Percentiles rank a stretch among this genome's conserved stretches.
Evolutionary conservation across 2,888 invertebrate genomes (phyloP).

Genomic region (Mesorhabditis belari): DNA sequence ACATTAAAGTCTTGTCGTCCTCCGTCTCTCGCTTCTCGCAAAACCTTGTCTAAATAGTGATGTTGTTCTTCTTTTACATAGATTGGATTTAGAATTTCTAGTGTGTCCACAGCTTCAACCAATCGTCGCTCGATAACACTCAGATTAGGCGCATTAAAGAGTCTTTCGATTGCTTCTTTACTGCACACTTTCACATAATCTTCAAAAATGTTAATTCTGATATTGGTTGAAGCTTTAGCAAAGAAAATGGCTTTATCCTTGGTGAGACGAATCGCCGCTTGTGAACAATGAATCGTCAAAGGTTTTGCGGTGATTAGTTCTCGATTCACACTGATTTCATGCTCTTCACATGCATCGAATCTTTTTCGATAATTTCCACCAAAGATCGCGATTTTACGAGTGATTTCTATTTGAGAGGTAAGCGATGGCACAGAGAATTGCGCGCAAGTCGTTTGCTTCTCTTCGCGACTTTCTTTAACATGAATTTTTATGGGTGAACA

Average conservation of each 20-base stretch:
- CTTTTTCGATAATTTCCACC: not conserved
- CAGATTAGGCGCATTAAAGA: constrained; percentile 9
- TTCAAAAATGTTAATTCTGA: constrained; percentile 7
- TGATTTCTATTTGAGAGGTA: not conserved
- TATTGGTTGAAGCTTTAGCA: constrained; percentile 4
- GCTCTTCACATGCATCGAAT: not conserved
- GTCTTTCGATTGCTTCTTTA: not conserved
- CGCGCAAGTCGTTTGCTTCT: not conserved
- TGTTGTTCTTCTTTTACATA: constrained; percentile 22
- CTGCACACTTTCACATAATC: too few relatives aligned
- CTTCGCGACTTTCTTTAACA: not conserved
- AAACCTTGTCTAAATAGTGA: constrained; percentile 9
- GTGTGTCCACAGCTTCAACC: constrained; percentile 24
- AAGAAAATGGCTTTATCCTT: too few relatives aligned
- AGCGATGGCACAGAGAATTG: not conserved
- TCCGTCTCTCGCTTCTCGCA: constrained; percentile 29
- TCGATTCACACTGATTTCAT: not conserved
- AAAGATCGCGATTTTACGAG: not conserved
- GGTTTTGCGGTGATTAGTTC: not conserved
- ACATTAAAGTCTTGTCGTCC: constrained; percentile 20
- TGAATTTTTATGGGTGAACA: not conserved
- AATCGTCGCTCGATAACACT: constrained; percentile 16
- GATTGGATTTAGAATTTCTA: constrained; percentile 37
- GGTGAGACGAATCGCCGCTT: not conserved
- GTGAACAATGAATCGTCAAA: not conserved